Evolutionary conservation across 2,113 vertebrate species (phyloP).

Genomic region (Dromiciops gliroides): DNA sequence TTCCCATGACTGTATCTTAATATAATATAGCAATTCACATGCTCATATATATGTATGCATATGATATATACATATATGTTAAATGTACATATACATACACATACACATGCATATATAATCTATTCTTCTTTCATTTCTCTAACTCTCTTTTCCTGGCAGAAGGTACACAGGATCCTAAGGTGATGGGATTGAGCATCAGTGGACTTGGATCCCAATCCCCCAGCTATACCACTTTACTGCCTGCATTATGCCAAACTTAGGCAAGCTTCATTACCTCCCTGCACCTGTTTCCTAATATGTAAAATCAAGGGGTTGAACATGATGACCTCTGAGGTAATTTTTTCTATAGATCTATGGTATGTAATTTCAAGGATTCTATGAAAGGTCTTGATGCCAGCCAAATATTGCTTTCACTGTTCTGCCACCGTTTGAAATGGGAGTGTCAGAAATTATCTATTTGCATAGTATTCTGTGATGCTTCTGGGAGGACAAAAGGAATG

Average conservation of each 20-base stretch:
- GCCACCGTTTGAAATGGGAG: background rate
- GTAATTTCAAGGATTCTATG: background rate
- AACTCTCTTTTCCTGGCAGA: background rate
- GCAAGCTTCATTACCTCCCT: background rate
- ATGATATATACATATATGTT: too few relatives aligned
- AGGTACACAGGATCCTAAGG: background rate
- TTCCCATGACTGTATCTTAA: background rate
- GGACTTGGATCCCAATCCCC: background rate
- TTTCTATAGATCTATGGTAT: background rate
- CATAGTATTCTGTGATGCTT: background rate
- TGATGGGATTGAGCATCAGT: background rate
- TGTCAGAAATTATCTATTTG: background rate
- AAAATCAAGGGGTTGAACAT: constrained; percentile 6
- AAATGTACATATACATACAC: too few relatives aligned
- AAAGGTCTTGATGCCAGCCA: background rate
- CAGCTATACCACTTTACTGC: background rate
- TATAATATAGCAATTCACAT: background rate
- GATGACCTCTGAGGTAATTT: background rate
- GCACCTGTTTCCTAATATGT: background rate
- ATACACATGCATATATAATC: too few relatives aligned
- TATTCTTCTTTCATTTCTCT: background rate
- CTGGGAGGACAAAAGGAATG: background rate
- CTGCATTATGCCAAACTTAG: too few relatives aligned
- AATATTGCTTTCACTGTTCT: background rate
- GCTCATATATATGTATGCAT: too few relatives aligned